Conservation (phyloP, 2,113 vertebrate genomes). For the Perca schrenkii region DNA sequence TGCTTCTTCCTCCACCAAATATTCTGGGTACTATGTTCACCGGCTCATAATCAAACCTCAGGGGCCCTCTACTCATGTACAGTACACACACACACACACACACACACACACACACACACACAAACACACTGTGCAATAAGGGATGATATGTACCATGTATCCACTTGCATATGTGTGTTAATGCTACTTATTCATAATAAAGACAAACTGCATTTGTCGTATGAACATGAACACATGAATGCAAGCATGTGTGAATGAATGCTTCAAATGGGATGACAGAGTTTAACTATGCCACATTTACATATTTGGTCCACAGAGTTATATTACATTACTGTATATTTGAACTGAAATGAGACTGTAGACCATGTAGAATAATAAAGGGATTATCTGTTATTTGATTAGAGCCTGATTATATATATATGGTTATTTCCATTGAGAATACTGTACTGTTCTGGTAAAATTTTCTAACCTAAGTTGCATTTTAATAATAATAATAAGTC, state of each 20-base stretch:
- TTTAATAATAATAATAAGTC: neutral
- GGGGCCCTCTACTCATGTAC: conserved; percentile 41
- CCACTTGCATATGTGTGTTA: neutral
- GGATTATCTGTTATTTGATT: neutral
- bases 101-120: conserved; percentile 24
- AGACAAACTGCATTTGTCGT: neutral
- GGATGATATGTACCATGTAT: conserved; percentile 7
- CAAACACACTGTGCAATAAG: conserved; percentile 11
- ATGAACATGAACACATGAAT: neutral
- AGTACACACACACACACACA: conserved; percentile 11
- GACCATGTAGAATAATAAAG: conserved; percentile 12
- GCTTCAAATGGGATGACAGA: neutral
- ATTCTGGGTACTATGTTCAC: conserved; percentile 45
- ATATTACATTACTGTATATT: conserved; percentile 18
- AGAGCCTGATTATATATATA: too few species aligned
- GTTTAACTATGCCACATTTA: neutral
- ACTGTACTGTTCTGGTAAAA: too few species aligned
- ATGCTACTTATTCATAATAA: neutral
- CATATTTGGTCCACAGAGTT: conserved; percentile 14
- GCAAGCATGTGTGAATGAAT: neutral
- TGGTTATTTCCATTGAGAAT: too few species aligned
- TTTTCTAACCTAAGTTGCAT: neutral
- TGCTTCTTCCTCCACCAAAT: conserved; percentile 53
- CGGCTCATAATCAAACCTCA: conserved; percentile 70
- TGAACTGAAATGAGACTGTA: conserved; percentile 8